Percentiles rank a stretch among this genome's conserved stretches.
Conservation (phyloP, 2,888 invertebrate species). For the Spicauda simplicius region DNA sequence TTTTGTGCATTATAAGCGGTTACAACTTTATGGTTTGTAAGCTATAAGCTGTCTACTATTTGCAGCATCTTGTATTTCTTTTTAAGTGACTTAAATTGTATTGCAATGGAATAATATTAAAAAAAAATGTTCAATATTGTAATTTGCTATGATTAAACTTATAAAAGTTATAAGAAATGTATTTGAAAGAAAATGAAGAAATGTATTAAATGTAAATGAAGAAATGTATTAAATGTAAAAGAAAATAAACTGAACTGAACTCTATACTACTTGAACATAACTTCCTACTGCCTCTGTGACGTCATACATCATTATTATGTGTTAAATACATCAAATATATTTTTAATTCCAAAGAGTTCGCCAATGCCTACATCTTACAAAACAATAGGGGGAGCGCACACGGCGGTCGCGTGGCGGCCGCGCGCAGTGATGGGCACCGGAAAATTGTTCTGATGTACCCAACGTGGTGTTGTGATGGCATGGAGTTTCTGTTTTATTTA, state of each 20-base stretch:
- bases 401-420: slow-evolving; percentile 30
- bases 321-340: slow-evolving; percentile 5
- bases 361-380: slow-evolving; percentile 6
- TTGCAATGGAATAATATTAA: slow-evolving; percentile 59
- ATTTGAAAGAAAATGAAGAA: no score
- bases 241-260: no score
- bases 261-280: no score
- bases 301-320: neutral
- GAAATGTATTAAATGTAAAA: no score
- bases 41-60: slow-evolving; percentile 71
- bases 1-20: slow-evolving; percentile 52
- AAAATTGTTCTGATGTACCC: slow-evolving; percentile 26
- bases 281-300: neutral
- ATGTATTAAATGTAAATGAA: no score
- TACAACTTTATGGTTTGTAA: slow-evolving; percentile 45
- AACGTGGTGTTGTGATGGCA: slow-evolving; percentile 7
- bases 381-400: slow-evolving; percentile 31
- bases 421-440: slow-evolving; percentile 36
- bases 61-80: slow-evolving; percentile 70
- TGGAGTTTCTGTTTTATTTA: slow-evolving; percentile 23
- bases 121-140: slow-evolving; percentile 74
- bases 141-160: slow-evolving; percentile 80
- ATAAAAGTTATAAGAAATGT: slow-evolving; percentile 80
- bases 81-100: slow-evolving; percentile 62
- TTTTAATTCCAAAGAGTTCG: slow-evolving; percentile 30